These are phyloP conservation scores for Nymphicus hollandicus DNA, from an alignment of 2,113 vertebrate genomes.

Conservation along the genomic window DNA sequence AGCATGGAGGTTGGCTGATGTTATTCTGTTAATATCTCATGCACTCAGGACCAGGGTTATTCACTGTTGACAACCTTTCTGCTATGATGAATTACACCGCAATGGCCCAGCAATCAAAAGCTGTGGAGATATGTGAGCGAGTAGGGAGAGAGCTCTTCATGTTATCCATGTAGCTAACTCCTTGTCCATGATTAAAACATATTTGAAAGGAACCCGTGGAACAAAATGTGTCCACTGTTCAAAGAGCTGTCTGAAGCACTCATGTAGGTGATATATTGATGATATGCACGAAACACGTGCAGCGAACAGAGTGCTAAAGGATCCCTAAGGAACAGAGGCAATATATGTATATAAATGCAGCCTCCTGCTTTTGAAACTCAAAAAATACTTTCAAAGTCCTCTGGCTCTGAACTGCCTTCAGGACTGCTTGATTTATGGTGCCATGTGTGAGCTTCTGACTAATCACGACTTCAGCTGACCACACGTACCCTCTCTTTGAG, in stretches of 20 bases:
- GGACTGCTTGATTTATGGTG: neutral
- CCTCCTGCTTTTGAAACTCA: neutral
- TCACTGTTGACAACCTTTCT: neutral
- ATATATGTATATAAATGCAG: neutral
- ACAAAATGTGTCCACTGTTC: neutral
- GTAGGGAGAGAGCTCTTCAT: neutral
- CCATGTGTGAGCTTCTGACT: neutral
- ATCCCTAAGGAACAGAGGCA: neutral
- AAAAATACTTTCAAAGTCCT: neutral
- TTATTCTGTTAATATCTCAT: neutral
- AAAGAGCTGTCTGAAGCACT: neutral
- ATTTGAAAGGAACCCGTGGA: neutral
- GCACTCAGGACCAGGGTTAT: neutral
- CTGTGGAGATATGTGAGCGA: neutral
- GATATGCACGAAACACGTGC: neutral
- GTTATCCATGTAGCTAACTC: no score
- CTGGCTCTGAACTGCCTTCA: neutral
- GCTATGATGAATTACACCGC: neutral
- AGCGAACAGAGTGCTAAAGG: neutral
- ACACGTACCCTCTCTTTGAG: neutral
- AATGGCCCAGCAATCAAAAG: neutral
- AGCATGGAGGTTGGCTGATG: neutral
- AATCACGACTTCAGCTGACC: neutral
- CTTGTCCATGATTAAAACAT: neutral
- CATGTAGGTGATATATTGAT: neutral